A percentile compares a stretch with the other conserved stretches of the same genome.
These are phyloP conservation scores for Oxyruncus cristatus DNA, from an alignment of 2,113 vertebrate genomes.

Conservation along the genomic window DNA sequence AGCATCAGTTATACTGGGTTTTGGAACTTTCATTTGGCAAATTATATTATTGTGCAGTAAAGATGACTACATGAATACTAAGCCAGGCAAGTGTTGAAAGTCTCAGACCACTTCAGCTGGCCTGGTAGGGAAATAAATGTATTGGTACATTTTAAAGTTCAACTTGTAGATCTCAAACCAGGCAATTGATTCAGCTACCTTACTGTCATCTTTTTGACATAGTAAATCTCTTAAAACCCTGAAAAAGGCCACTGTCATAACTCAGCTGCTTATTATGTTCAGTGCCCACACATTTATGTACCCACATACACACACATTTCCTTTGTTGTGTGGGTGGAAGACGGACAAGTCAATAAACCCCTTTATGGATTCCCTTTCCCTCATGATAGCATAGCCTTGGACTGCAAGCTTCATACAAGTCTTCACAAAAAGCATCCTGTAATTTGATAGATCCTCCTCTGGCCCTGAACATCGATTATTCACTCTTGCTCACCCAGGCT, in stretches of 20 bases:
- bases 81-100: not conserved
- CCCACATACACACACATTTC: not conserved
- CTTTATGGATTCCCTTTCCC: not conserved
- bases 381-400: not conserved
- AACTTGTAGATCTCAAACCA: not conserved
- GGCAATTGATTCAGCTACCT: not conserved
- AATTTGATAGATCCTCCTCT: not conserved
- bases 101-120: not conserved
- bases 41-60: conserved; percentile 59
- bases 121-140: not conserved
- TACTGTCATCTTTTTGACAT: not conserved
- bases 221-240: not conserved
- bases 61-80: conserved; percentile 15
- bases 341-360: not conserved
- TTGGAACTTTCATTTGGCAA: not conserved
- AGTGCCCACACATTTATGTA: not conserved
- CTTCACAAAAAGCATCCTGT: not conserved
- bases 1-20: not conserved
- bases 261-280: not conserved
- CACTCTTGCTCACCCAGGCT: not conserved
- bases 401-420: not conserved
- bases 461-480: not conserved
- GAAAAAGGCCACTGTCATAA: not conserved
- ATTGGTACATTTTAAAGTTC: not conserved
- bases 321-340: not conserved